phyloP scores from a whole-genome alignment of 2,888 invertebrate genomes.

The Balanococcus diminutus region DNA sequence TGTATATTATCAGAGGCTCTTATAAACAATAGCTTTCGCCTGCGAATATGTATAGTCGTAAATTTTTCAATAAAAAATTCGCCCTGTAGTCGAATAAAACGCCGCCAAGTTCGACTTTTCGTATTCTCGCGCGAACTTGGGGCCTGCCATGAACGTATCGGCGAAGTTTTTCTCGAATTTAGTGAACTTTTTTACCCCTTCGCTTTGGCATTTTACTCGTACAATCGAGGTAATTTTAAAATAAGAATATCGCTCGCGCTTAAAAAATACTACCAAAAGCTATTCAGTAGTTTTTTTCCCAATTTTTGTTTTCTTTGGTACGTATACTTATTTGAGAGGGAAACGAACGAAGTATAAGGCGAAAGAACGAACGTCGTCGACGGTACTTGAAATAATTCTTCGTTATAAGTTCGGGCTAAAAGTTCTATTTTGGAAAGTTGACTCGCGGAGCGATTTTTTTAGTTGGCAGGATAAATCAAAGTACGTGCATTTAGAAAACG shows the following conservation, averaged over 20 bases:
- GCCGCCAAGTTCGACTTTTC: not conserved
- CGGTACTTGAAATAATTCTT: slow-evolving; percentile 12
- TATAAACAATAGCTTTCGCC: slow-evolving; percentile 4
- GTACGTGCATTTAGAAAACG: not conserved
- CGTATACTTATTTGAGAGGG: not conserved
- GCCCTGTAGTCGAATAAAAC: not conserved
- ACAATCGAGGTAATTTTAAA: slow-evolving; percentile 4
- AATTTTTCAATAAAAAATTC: slow-evolving; percentile 27
- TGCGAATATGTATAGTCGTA: not conserved
- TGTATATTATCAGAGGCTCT: slow-evolving; percentile 12
- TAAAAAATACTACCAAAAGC: not conserved
- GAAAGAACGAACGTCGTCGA: not conserved
- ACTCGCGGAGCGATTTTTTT: not conserved
- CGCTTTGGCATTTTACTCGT: not conserved
- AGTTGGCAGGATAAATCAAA: not conserved
- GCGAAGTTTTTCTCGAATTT: slow-evolving; percentile 14
- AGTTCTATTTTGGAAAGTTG: slow-evolving; percentile 2
- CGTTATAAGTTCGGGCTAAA: not conserved
- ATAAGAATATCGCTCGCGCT: not conserved
- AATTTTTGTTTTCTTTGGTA: not conserved
- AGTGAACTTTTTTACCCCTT: not conserved
- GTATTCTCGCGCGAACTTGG: not conserved
- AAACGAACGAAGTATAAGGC: no score
- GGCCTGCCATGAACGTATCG: not conserved
- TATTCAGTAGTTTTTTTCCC: not conserved